These are phyloP conservation scores for Jordanella pulchra DNA, from an alignment of 2,797 vertebrate genomes.

Conservation along the genomic window DNA sequence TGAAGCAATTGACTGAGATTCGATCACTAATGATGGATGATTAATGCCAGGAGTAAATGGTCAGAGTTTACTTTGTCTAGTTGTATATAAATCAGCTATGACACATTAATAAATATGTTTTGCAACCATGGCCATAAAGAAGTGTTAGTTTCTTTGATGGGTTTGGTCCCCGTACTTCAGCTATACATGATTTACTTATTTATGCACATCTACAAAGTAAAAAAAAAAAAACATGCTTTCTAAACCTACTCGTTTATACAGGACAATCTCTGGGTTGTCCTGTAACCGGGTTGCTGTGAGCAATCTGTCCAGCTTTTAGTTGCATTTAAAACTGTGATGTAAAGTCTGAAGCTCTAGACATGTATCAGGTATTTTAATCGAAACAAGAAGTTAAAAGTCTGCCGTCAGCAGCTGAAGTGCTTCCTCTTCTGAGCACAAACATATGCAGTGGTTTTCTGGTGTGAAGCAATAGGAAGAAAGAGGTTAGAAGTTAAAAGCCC, in stretches of 20 bases:
- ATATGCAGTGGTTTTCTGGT: neutral
- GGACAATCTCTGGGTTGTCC: neutral
- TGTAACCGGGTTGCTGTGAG: neutral
- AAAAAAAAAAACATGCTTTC: neutral
- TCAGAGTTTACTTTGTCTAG: too few species aligned
- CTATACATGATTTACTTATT: neutral
- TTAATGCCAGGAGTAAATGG: too few species aligned
- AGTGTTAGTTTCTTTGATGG: neutral
- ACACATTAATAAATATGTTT: neutral
- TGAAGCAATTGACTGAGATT: neutral
- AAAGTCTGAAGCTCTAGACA: neutral
- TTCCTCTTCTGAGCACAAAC: conserved; percentile 35
- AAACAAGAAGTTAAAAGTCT: conserved; percentile 36
- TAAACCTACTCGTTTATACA: neutral
- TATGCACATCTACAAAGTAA: neutral
- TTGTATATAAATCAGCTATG: too few species aligned
- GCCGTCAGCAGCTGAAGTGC: conserved; percentile 26
- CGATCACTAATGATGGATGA: neutral
- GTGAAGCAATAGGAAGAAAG: neutral
- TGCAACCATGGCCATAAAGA: neutral
- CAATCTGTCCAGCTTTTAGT: neutral
- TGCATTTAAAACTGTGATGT: neutral
- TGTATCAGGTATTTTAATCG: neutral
- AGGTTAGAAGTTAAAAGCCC: conserved; percentile 3
- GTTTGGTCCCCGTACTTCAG: neutral